Evolutionary conservation across 2,888 invertebrate genomes (phyloP).

Genomic region (Ectemnius cavifrons): DNA sequence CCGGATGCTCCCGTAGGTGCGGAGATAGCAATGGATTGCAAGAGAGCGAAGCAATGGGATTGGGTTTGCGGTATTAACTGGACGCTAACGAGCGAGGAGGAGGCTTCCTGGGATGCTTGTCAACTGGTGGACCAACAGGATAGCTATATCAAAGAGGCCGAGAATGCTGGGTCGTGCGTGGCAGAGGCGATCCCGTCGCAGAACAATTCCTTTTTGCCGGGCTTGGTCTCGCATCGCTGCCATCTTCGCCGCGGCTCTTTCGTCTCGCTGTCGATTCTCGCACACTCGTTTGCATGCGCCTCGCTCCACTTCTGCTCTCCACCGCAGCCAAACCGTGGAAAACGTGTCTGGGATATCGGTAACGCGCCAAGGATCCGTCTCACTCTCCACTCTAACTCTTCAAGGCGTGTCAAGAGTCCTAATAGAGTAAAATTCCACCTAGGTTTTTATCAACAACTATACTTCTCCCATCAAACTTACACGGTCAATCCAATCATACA

Average conservation of each 20-base stretch:
- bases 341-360: too few species aligned
- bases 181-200: conserved; percentile 44
- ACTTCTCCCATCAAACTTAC: too few species aligned
- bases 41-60: neutral
- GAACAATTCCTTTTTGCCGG: conserved; percentile 32
- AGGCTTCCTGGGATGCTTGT: too few species aligned
- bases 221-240: conserved; percentile 46
- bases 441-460: too few species aligned
- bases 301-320: conserved; percentile 60
- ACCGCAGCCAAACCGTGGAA: conserved; percentile 27
- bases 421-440: too few species aligned
- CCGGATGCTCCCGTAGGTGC: neutral
- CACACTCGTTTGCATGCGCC: conserved; percentile 42
- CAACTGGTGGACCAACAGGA: too few species aligned
- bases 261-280: conserved; percentile 39
- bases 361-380: too few species aligned
- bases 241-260: conserved; percentile 48
- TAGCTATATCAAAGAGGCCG: neutral
- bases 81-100: neutral
- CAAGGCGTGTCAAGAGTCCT: too few species aligned
- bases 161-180: conserved; percentile 48
- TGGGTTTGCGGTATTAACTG: conserved; percentile 13
- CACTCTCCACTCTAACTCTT: too few species aligned
- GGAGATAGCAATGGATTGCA: neutral
- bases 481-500: too few species aligned